phyloP scores from a whole-genome alignment of 2,113 vertebrate species.

The Eolophus roseicapilla region DNA sequence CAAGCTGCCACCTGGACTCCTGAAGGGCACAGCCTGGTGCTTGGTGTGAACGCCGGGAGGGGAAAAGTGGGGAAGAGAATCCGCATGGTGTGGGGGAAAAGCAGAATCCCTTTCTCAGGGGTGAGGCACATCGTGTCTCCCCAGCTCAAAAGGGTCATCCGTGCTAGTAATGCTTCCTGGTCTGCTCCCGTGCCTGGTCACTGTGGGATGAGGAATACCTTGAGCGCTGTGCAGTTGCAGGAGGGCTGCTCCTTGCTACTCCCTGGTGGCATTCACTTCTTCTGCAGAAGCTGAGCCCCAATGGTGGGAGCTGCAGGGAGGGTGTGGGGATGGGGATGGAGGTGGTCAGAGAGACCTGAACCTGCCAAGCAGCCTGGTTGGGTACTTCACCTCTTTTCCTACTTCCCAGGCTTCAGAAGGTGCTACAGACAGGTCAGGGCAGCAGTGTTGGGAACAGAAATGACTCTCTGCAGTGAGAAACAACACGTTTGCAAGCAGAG shows the following conservation, averaged over 20 bases:
- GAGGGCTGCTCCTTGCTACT: background rate
- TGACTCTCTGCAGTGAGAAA: background rate
- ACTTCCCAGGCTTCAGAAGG: background rate
- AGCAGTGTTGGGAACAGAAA: background rate
- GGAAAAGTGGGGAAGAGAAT: background rate
- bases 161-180: background rate
- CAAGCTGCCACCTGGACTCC: background rate
- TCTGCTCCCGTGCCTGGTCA: fast-evolving
- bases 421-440: no score
- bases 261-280: background rate
- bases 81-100: fast-evolving
- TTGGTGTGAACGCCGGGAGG: background rate
- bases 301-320: background rate
- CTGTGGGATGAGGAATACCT: fast-evolving
- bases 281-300: background rate
- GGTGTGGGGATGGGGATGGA: background rate
- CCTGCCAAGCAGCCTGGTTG: fast-evolving
- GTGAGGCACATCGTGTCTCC: background rate
- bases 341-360: background rate
- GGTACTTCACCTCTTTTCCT: background rate
- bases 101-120: background rate
- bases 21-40: background rate
- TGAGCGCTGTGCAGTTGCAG: fast-evolving
- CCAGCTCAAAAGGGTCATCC: background rate
- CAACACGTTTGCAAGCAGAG: background rate